phyloP scores from a whole-genome alignment of 2,888 invertebrate genomes.

The Harpalus rubripes region DNA sequence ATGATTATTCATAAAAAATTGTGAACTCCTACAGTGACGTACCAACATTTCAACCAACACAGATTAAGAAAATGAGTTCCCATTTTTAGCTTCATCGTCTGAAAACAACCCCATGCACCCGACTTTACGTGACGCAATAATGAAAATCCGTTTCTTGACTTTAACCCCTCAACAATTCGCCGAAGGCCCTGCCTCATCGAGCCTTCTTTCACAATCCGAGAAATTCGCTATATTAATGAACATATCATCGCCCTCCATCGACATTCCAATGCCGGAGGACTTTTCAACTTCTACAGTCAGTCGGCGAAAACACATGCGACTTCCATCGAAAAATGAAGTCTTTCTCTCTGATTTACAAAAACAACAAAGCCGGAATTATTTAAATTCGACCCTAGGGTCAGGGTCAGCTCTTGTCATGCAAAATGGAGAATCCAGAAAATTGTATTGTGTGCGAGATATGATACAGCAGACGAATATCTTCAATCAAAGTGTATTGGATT shows the following conservation, averaged over 20 bases:
- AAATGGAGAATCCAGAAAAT: slow-evolving; percentile 77
- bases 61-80: neutral
- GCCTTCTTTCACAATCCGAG: slow-evolving; percentile 87
- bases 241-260: slow-evolving; percentile 85
- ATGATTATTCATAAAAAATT: too few relatives aligned
- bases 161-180: slow-evolving; percentile 90
- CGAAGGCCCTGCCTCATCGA: slow-evolving; percentile 88
- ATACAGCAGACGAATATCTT: slow-evolving; percentile 85
- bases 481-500: slow-evolving; percentile 88
- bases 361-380: slow-evolving; percentile 18
- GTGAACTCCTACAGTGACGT: neutral
- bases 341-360: slow-evolving; percentile 26
- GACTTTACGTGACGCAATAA: slow-evolving; percentile 83
- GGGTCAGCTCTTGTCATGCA: slow-evolving; percentile 1
- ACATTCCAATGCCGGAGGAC: slow-evolving; percentile 86
- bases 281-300: slow-evolving; percentile 82
- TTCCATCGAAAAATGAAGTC: slow-evolving; percentile 26
- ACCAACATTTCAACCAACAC: too few relatives aligned
- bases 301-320: slow-evolving; percentile 76
- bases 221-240: slow-evolving; percentile 91
- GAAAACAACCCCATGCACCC: slow-evolving; percentile 70
- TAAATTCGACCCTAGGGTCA: neutral
- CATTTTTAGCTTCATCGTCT: slow-evolving; percentile 58
- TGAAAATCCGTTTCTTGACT: slow-evolving; percentile 89
- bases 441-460: slow-evolving; percentile 85